phyloP scores from a whole-genome alignment of 53 echinoderm and acorn worm species.

The Stichopus horrens region DNA sequence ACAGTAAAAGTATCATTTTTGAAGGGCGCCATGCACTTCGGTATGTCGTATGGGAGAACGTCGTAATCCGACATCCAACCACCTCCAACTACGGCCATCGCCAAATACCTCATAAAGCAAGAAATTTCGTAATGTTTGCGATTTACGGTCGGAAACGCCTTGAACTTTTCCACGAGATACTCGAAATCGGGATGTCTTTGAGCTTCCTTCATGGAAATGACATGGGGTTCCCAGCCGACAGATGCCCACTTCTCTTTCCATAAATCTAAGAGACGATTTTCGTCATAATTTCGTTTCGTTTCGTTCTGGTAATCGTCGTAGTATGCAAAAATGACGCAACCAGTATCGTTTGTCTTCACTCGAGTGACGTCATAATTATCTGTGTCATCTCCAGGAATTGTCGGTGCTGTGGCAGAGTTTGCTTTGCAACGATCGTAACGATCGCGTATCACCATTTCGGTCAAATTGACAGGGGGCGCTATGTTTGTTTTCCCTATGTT shows the following conservation, averaged over 20 bases:
- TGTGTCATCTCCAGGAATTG: no score
- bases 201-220: background rate
- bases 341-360: background rate
- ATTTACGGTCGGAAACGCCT: background rate
- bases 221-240: background rate
- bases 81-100: background rate
- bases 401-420: background rate
- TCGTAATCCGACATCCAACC: conserved; percentile 23
- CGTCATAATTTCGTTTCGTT: no score
- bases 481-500: background rate
- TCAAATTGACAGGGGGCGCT: background rate
- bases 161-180: background rate
- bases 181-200: background rate
- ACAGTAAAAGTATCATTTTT: background rate
- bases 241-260: background rate
- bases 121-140: background rate
- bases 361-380: no score
- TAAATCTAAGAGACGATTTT: background rate
- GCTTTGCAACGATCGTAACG: background rate
- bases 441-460: background rate
- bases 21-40: background rate
- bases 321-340: background rate
- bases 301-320: background rate
- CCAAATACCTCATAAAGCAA: conserved; percentile 8
- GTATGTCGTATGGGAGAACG: background rate